A percentile compares a stretch with the other conserved stretches of the same genome.
Evolutionary conservation across 2,797 vertebrate genomes (phyloP).

Genomic region (Urophycis tenuis): DNA sequence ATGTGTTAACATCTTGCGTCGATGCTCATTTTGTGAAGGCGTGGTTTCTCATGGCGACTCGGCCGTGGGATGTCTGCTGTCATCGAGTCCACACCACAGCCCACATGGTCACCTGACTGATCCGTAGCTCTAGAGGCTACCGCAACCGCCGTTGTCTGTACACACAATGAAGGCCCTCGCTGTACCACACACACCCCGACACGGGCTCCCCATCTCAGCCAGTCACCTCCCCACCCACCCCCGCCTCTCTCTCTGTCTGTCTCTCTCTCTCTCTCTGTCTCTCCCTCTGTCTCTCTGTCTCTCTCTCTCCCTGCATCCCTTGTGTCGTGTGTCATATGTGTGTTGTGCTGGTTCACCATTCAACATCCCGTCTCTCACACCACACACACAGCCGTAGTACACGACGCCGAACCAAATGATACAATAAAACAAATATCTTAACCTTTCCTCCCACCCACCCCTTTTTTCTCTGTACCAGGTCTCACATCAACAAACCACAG

Average conservation of each 20-base stretch:
- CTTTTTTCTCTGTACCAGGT: constrained; percentile 68
- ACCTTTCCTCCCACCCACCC: constrained; percentile 64
- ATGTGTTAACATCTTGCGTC: not conserved
- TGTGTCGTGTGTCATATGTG: constrained; percentile 40
- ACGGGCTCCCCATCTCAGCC: constrained; percentile 50
- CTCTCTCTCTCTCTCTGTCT: no score
- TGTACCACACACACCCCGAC: constrained; percentile 47
- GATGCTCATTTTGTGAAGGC: not conserved
- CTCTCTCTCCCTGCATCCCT: constrained; percentile 35
- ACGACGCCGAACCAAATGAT: constrained; percentile 26
- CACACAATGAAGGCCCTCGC: constrained; percentile 56
- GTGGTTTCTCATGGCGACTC: not conserved
- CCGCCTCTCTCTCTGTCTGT: no score
- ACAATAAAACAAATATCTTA: constrained; percentile 70
- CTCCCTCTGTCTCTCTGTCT: no score
- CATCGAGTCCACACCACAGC: not conserved
- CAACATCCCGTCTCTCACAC: constrained; percentile 39
- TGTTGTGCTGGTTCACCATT: constrained; percentile 45
- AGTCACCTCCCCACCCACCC: constrained; percentile 1
- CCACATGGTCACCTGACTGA: constrained; percentile 11
- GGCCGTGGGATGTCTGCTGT: not conserved
- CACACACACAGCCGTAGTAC: not conserved
- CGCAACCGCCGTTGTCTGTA: not conserved
- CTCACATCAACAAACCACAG: constrained; percentile 99
- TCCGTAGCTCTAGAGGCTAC: not conserved